Evolutionary conservation across 2,797 vertebrate species (phyloP).

Genomic region (Acrossocheilus fasciatus): DNA sequence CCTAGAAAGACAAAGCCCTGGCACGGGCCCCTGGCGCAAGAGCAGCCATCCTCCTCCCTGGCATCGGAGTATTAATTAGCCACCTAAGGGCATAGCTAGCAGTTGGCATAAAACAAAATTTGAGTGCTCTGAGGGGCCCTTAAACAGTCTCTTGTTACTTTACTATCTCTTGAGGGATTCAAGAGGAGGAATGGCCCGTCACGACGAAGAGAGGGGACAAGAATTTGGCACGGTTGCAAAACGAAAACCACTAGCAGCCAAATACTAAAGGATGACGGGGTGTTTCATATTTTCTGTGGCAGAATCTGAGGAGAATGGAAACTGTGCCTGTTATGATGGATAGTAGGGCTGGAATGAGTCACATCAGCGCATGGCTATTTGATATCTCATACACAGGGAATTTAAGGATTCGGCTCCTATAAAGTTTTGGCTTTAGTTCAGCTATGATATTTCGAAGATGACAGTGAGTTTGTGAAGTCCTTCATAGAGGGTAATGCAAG

Average conservation of each 20-base stretch:
- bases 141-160: slow-evolving; percentile 29
- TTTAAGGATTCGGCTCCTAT: slow-evolving; percentile 13
- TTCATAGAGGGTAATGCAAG: slow-evolving; percentile 1
- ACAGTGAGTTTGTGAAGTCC: slow-evolving; percentile 11
- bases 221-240: slow-evolving; percentile 5
- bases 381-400: slow-evolving; percentile 21
- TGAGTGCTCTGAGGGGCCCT: slow-evolving; percentile 11
- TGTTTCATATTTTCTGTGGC: slow-evolving; percentile 4
- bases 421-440: slow-evolving; percentile 36
- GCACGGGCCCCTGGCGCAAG: slow-evolving; percentile 50
- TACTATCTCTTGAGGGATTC: neutral
- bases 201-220: slow-evolving; percentile 1
- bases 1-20: slow-evolving; percentile 47
- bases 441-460: neutral
- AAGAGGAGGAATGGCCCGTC: slow-evolving; percentile 1
- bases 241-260: neutral
- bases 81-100: slow-evolving; percentile 47
- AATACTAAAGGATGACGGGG: neutral
- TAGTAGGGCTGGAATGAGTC: slow-evolving; percentile 5
- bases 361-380: slow-evolving; percentile 10
- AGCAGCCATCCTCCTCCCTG: slow-evolving; percentile 7
- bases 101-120: slow-evolving; percentile 27
- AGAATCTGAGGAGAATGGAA: slow-evolving; percentile 23
- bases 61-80: slow-evolving; percentile 53
- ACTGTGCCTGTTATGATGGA: slow-evolving; percentile 36